Percentiles rank a stretch among this genome's conserved stretches.
phyloP scores from a whole-genome alignment of 2,888 invertebrate genomes.

The Drosophila atroscutellata region DNA sequence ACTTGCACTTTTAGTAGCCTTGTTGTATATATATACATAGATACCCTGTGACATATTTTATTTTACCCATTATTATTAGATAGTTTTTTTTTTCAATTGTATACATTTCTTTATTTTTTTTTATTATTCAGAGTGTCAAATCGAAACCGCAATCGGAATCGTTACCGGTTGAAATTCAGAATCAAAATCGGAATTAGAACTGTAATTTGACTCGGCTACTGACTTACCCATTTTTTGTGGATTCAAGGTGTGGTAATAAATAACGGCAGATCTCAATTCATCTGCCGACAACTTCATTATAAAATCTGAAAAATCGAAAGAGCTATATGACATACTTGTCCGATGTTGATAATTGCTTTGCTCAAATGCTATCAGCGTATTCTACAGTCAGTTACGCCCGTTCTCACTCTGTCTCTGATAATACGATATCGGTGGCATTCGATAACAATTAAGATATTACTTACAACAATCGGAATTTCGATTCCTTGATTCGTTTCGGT shows the following conservation, averaged over 20 bases:
- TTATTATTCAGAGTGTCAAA: neutral
- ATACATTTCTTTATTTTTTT: neutral
- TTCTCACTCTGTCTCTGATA: neutral
- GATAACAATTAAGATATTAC: neutral
- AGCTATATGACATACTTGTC: neutral
- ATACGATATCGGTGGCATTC: neutral
- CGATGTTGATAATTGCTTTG: neutral
- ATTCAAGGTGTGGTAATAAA: neutral
- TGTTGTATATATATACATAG: slow-evolving; percentile 3
- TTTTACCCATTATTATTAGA: neutral
- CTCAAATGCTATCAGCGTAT: neutral
- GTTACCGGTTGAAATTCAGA: neutral
- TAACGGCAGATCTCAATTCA: neutral
- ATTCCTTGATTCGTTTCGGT: neutral
- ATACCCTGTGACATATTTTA: slow-evolving; percentile 15
- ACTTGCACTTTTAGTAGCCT: slow-evolving; percentile 21
- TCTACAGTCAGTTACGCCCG: neutral
- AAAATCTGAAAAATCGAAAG: neutral
- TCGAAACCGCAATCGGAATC: neutral
- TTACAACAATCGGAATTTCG: neutral
- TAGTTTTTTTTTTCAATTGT: neutral
- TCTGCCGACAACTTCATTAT: neutral
- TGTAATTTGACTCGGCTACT: neutral
- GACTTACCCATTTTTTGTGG: neutral
- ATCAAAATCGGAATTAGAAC: neutral